Evolutionary conservation across 2,888 invertebrate genomes (phyloP), one percentile per base, ranked within the genome.

Genomic region (Anticlea derivata): DNA sequence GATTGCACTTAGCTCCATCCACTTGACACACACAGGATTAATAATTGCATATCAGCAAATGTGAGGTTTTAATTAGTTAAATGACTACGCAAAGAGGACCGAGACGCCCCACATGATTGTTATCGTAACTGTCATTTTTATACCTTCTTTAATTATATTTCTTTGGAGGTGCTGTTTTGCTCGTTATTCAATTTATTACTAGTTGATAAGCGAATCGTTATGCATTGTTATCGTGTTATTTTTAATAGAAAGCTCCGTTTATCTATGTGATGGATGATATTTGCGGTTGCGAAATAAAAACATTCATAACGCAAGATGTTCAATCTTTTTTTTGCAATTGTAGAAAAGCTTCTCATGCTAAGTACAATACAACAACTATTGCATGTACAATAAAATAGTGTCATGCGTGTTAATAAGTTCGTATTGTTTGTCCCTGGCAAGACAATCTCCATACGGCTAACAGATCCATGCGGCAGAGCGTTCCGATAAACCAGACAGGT

Each of bases 1-100:
- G 80, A 83, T 81, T 75, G 80, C 84, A 82, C 83, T 83, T 78
- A 78, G 72, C 73, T 78, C 66, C 70, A 66, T 72, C 67, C 65
- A 71, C 74, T 75, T 78, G 75, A 76, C 80, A 72, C 78, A 70
- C 70, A 69, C 67, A 64, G 77, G 76, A 82, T 80, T 81, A 84
- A 83, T 81, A 76, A 75, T 68, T 63, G 70, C 66, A 70, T 77
- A 81, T 80, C 73, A 74, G 74, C 69, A 72, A 77, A 80, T 73
- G 73, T 73, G 77, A 77, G 73, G 68, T 78, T 83, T 79, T 81
- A 82, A 85, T 84, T 83, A 84, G 83, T 81, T 78, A 78, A 78
- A 78, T 77, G 73, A 75, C 69, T 69, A 63, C 58, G 63, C 61
- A 65, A 65, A 59, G 56, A 63, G 58, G 60, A 61, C 58, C 46